Evolutionary conservation across 2,888 invertebrate species (phyloP), one percentile per base, ranked within the genome.

Genomic region (Drosophila emarginata): DNA sequence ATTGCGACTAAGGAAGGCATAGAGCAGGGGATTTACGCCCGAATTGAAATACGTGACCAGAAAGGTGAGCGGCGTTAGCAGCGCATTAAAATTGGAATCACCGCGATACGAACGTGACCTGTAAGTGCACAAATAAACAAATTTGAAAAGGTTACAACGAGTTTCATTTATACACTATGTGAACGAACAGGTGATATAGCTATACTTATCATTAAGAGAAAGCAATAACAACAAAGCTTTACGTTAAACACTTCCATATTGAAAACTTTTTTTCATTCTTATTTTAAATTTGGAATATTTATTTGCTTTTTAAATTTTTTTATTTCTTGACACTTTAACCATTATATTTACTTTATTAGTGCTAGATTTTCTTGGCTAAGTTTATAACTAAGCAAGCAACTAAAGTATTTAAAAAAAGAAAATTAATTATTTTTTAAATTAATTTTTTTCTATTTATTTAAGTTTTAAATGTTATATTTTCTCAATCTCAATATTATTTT

Each of bases 31-130:
- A 92, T 98, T 98, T 74, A 98, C 94, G 56, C 96, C 97, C 15
- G 97, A 97, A 93, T 98, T 97, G 91, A 96, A 95, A 91, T 97
- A 98, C 51, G 97, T 95, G 79, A 97, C 94, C 71, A 98, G 94
- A 91, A 96, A 97, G 23, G 97, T 97, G 70, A 97, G 93, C 1
- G 97, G 97, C 9, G 97, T 97, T 71, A 97, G 93, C 15, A 96
- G 92, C 6, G 95, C 95, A 87, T 96, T 95, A 90, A 96, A 95
- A 88, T 95, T 94, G 72, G 95, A 94, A 82, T 94, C 93, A 72
- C 95, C 96, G 76, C 94, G 93, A 91, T 95, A 95, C 73, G 93
- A 93, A 60, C 93, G 93, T 74, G 94, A 94, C 92, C 92, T 92
- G 84, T 45, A 67, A 69, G 71, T 59, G 28, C 54, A 60, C 50